phyloP scores from a whole-genome alignment of 2,888 invertebrate species.

The Habroteleia sp. region DNA sequence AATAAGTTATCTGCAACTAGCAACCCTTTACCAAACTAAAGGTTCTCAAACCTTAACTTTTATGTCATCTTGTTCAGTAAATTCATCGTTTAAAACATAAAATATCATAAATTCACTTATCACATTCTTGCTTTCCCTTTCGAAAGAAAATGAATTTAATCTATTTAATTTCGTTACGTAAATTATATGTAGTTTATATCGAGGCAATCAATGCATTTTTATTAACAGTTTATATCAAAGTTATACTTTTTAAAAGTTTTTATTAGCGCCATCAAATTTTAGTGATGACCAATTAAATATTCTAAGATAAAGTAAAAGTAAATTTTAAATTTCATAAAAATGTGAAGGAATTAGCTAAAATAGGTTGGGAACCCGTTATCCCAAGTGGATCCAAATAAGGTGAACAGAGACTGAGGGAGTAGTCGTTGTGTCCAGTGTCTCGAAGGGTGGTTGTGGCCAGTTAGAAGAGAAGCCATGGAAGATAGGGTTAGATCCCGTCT shows the following conservation, averaged over 20 bases:
- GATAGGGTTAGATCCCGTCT: constrained; percentile 77
- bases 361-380: constrained; percentile 75
- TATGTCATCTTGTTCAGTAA: constrained; percentile 5
- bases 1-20: constrained; percentile 79
- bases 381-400: constrained; percentile 76
- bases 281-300: too few relatives aligned
- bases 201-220: too few relatives aligned
- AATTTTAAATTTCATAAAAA: constrained; percentile 56
- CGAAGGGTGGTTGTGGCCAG: constrained; percentile 79
- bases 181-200: too few relatives aligned
- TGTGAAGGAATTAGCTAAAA: constrained; percentile 60
- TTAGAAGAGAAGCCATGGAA: constrained; percentile 72
- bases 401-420: constrained; percentile 72
- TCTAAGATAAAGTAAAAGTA: background rate
- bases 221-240: too few relatives aligned
- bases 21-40: constrained; percentile 77
- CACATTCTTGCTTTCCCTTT: too few relatives aligned
- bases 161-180: too few relatives aligned
- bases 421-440: constrained; percentile 80
- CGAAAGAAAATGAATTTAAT: too few relatives aligned
- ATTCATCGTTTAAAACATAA: too few relatives aligned
- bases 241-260: too few relatives aligned
- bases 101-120: too few relatives aligned
- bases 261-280: too few relatives aligned
- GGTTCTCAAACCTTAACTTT: constrained; percentile 74